Evolutionary conservation across 2,113 vertebrate genomes (phyloP), one percentile per base, ranked within the genome.

Genomic region (Microcebus ravelobensis): DNA sequence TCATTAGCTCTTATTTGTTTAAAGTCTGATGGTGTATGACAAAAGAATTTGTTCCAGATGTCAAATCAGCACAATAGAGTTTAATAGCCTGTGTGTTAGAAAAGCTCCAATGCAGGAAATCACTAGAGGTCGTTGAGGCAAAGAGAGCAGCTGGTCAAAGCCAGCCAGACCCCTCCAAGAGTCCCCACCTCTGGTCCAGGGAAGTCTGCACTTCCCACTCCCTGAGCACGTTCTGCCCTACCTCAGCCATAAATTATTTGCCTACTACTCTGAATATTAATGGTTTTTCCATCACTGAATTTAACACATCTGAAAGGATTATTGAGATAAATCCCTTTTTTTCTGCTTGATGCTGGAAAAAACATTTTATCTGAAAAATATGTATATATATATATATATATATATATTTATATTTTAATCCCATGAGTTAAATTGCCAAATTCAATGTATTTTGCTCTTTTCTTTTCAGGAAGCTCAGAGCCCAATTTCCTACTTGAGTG

Each of bases 31-130:
- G 95, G 95, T 82, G 95, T 96, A 95, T 91, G 93, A 96, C 96
- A 96, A 94, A 97, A 89, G 96, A 89, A 95, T 96, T 97, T 96
- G 96, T 97, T 97, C 96, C 97, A 98, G 97, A 96, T 97, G 97
- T 95, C 95, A 96, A 48, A 61, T 50, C 73, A 91, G 70, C 87
- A 92, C 93, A 91, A 79, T 59, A 61, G 93, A 70, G 55, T 94
- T 68, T 82, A 96, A 97, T 86, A 95, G 82, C 86, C 59, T 90
- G 82, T 48, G 68, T 13, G 18, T 92, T 36, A 67, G 65, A 36
- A 91, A 83, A 82, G 23, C 29, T 80, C 20, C 21, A 23, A 8
- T 0, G 0, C 55, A 39, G 94, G 68, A 90, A 92, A 80, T 55
- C 84, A 34, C 14, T 0, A 36, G 86, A 45, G 65, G 88, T 91